Base-by-base conservation (phyloP, 2,888 invertebrate genomes). In the Anarsia innoxiella region DNA sequence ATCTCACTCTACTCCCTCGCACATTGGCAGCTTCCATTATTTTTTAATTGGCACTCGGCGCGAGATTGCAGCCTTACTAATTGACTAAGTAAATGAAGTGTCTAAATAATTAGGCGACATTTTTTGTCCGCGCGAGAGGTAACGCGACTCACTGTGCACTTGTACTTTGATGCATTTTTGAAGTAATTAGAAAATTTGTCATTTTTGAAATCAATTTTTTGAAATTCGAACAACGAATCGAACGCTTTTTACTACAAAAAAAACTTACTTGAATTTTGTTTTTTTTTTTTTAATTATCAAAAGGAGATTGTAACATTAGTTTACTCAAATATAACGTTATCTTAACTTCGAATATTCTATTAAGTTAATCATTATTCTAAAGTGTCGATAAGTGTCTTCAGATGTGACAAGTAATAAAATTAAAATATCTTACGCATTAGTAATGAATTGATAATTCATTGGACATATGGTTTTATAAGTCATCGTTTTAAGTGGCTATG, bases 21-120 rank as follows among this genome's bases (percentile, higher is more conserved):
- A 69, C 69, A 53, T 54, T 51, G 63, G 61, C 67, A 62, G 59
- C 56, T 63, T 70, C 76, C 71, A 74, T 79, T 76, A 76, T 78
- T 77, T 82, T 82, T 83, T 84, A 83, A 83, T 84, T 83, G 83
- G 79, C 72, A 77, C 82, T 83, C 63, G 46, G 51, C 59, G 60
- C 59, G 67, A 68, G 69, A 72, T 72, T 64, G 67, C 70, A 70
- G 68, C 66, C 70, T 72, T 74, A 63, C 72, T 79, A 77, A 80
- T 82, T 82, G 77, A 77, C 67, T 76, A 75, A 80, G 69, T 77
- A 79, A 77, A 80, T 78, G 70, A 77, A 79, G 77, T 78, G 71
- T 73, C 72, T 76, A 72, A 78, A 78, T 78, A 80, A 79, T 78
- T 77, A 72, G 70, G 71, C 69, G 72, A 69, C 71, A 14, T 25